phyloP scores from a whole-genome alignment of 1,140 invertebrate species.

The Scaptomyza graminum region DNA sequence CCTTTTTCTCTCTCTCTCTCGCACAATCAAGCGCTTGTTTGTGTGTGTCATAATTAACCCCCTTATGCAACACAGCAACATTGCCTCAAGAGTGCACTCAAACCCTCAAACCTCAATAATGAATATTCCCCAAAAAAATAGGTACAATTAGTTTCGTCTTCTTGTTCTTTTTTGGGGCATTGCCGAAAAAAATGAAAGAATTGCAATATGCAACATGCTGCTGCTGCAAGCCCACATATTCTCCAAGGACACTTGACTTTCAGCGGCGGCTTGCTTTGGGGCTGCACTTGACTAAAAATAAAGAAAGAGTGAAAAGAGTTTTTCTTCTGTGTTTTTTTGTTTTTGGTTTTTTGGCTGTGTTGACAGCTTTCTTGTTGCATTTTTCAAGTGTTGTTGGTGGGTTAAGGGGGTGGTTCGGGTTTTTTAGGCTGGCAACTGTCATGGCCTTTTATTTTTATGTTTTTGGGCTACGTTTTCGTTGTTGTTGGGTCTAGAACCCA shows the following conservation, averaged over 20 bases:
- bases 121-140: constrained; percentile 34
- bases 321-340: neutral
- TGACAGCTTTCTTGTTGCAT: constrained; percentile 63
- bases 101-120: neutral
- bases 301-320: neutral
- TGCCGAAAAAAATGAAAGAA: constrained; percentile 80
- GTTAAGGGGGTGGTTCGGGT: neutral
- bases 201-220: constrained; percentile 69
- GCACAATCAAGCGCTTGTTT: constrained; percentile 45
- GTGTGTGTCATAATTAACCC: constrained; percentile 72
- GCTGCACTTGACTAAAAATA: constrained; percentile 6
- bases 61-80: constrained; percentile 64
- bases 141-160: constrained; percentile 59
- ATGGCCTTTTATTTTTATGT: constrained; percentile 45
- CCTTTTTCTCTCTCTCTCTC: neutral
- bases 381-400: constrained; percentile 1
- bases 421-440: constrained; percentile 26
- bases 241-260: constrained; percentile 79
- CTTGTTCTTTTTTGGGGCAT: constrained; percentile 48
- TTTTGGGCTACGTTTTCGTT: neutral
- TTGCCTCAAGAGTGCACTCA: constrained; percentile 53
- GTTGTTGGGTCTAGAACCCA: neutral
- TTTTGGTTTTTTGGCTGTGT: constrained; percentile 50
- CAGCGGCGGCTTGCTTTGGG: constrained; percentile 57
- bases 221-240: constrained; percentile 56